A percentile compares a stretch with the other conserved stretches of the same genome.
phyloP scores from a whole-genome alignment of 2,888 invertebrate species.

The Eretmocerus hayati region DNA sequence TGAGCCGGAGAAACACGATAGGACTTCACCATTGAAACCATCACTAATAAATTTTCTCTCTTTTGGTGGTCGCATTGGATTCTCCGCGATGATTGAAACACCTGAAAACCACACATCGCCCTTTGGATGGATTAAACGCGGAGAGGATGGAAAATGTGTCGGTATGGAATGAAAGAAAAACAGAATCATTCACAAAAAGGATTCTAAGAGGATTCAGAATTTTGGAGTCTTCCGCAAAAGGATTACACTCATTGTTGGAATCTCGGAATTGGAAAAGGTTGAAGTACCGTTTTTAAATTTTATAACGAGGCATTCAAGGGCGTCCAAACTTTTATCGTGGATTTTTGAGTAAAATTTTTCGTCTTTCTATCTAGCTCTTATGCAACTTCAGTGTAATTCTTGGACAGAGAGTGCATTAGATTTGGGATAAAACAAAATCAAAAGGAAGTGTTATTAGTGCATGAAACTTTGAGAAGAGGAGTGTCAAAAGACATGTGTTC shows the following conservation, averaged over 20 bases:
- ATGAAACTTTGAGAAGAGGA: conserved; percentile 20
- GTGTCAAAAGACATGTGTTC: conserved; percentile 17
- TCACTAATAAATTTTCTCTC: conserved; percentile 47
- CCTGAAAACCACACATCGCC: conserved; percentile 44
- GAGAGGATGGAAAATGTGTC: conserved; percentile 22
- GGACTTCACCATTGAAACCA: no score
- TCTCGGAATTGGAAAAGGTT: conserved; percentile 12
- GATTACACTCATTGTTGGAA: conserved; percentile 11
- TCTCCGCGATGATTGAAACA: conserved; percentile 48
- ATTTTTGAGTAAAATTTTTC: no score
- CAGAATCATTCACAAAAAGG: conserved; percentile 21
- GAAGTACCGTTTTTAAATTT: conserved; percentile 22
- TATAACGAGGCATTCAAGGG: no score
- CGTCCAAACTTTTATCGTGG: no score
- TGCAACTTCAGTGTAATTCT: conserved; percentile 9
- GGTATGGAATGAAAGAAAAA: conserved; percentile 18
- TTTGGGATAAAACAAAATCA: no score
- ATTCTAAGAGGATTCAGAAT: conserved; percentile 20
- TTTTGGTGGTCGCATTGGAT: conserved; percentile 49
- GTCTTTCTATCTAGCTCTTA: no score
- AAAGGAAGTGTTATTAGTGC: no score
- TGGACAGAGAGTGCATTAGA: neutral
- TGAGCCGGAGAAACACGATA: no score
- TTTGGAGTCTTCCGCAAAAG: conserved; percentile 11
- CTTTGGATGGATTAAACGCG: conserved; percentile 38